phyloP scores from a whole-genome alignment of 30 jellyfish, hydroid and myxozoan genomes.

The Rhopilema esculentum region DNA sequence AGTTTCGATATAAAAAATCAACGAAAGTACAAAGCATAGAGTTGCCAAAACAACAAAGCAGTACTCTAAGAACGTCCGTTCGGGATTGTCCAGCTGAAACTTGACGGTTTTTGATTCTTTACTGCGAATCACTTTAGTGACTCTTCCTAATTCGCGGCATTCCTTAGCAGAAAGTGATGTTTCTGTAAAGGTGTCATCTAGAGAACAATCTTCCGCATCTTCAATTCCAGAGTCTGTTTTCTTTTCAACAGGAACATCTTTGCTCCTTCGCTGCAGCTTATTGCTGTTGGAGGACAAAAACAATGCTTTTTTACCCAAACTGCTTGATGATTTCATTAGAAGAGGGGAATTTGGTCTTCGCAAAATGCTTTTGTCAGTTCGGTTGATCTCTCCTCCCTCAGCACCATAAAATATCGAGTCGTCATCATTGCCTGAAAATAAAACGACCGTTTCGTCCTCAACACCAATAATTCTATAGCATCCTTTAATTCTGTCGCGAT shows the following conservation, averaged over 20 bases:
- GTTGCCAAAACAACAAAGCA: slow-evolving; percentile 42
- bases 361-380: slow-evolving; percentile 35
- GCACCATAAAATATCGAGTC: slow-evolving; percentile 92
- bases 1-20: slow-evolving; percentile 6
- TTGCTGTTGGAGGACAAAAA: neutral
- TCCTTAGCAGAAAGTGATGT: slow-evolving; percentile 75
- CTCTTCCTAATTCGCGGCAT: slow-evolving; percentile 68
- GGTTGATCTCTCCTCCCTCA: slow-evolving; percentile 37
- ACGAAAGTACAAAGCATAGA: slow-evolving; percentile 7
- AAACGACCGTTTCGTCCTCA: slow-evolving; percentile 97
- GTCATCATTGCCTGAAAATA: slow-evolving; percentile 98
- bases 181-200: slow-evolving; percentile 56
- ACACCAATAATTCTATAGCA: slow-evolving; percentile 98
- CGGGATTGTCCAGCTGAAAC: slow-evolving; percentile 32
- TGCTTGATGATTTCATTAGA: slow-evolving; percentile 16
- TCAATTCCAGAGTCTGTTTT: slow-evolving; percentile 96
- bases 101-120: slow-evolving; percentile 70
- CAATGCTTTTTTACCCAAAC: slow-evolving; percentile 1
- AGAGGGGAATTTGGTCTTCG: slow-evolving; percentile 54
- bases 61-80: neutral
- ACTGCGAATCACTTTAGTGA: slow-evolving; percentile 38
- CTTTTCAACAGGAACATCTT: slow-evolving; percentile 31
- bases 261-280: neutral
- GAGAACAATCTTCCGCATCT: slow-evolving; percentile 73
- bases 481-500: slow-evolving; percentile 98